phyloP scores from a whole-genome alignment of 2,888 invertebrate genomes.

The Thumatha senex region DNA sequence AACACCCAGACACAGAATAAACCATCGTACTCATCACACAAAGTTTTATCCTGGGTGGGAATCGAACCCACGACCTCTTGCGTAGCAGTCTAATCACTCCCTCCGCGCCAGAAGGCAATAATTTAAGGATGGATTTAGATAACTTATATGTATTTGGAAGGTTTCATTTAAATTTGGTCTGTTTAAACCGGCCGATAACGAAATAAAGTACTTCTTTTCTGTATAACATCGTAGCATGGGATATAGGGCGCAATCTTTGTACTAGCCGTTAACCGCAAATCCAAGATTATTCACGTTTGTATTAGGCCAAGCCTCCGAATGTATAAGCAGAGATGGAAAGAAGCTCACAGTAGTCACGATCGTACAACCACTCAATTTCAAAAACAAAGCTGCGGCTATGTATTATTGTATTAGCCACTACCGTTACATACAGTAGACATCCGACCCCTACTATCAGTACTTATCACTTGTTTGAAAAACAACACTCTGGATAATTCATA shows the following conservation, averaged over 20 bases:
- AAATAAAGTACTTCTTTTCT: neutral
- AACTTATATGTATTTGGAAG: too few species aligned
- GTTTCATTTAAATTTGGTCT: neutral
- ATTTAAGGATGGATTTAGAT: too few species aligned
- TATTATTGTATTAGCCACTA: constrained; percentile 72
- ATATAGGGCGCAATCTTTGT: constrained; percentile 14
- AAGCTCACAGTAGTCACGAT: constrained; percentile 69
- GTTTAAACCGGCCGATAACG: neutral
- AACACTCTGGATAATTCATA: neutral
- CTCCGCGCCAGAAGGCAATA: too few species aligned
- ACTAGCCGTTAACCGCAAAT: constrained; percentile 38
- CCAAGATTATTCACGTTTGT: constrained; percentile 47
- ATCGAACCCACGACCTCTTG: too few species aligned
- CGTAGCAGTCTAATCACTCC: too few species aligned
- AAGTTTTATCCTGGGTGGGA: too few species aligned
- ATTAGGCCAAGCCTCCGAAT: constrained; percentile 45
- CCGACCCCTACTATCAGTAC: constrained; percentile 44
- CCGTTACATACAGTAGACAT: constrained; percentile 63
- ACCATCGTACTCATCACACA: too few species aligned
- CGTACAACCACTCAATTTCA: constrained; percentile 73
- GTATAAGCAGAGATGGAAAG: constrained; percentile 44
- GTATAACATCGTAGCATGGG: constrained; percentile 26
- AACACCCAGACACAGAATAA: too few species aligned
- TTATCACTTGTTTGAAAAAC: constrained; percentile 9
- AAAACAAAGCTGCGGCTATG: constrained; percentile 74